phyloP scores from a whole-genome alignment of 2,797 vertebrate species.

The Anguilla anguilla region DNA sequence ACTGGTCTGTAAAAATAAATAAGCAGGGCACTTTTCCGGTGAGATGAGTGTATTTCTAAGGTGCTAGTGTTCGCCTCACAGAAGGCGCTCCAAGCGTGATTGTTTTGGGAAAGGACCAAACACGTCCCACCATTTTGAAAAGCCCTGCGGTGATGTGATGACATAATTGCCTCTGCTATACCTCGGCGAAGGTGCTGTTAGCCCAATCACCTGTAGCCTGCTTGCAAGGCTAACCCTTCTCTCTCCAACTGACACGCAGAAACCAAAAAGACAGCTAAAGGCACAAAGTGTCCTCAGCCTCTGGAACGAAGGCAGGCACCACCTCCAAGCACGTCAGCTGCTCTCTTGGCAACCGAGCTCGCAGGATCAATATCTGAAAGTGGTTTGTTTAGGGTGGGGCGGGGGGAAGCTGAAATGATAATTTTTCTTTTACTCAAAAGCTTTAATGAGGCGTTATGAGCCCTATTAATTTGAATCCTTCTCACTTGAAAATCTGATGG shows the following conservation, averaged over 20 bases:
- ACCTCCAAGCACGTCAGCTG: not conserved
- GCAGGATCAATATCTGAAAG: conserved; percentile 19
- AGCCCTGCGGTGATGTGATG: not conserved
- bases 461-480: not conserved
- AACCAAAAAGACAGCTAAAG: not conserved
- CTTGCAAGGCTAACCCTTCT: not conserved
- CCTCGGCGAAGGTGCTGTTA: not conserved
- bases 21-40: not conserved
- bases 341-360: not conserved
- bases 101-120: not conserved
- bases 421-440: not conserved
- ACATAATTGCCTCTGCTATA: not conserved
- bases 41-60: not conserved
- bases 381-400: not conserved
- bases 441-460: conserved; percentile 10
- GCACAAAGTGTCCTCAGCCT: not conserved
- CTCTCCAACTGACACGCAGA: not conserved
- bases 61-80: too few relatives aligned
- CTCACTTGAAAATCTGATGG: conserved; percentile 20
- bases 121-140: not conserved
- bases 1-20: not conserved
- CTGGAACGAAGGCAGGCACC: not conserved
- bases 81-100: not conserved
- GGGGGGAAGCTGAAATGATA: not conserved
- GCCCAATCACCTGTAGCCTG: not conserved